phyloP scores from a whole-genome alignment of 2,797 vertebrate genomes.

The Helicolenus hilgendorfi region DNA sequence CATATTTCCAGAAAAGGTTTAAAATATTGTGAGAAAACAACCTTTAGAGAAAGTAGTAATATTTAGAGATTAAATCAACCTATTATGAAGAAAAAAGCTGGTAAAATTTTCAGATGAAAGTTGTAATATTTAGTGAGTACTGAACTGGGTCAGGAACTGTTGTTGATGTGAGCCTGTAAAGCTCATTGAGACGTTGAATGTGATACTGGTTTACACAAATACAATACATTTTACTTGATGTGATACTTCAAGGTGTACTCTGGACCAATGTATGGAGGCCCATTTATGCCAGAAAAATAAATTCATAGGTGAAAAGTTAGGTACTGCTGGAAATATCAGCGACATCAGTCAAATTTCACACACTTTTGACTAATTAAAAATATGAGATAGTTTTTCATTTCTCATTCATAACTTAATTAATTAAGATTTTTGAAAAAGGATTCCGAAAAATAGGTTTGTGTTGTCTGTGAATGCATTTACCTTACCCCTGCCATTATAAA shows the following conservation, averaged over 20 bases:
- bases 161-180: not conserved
- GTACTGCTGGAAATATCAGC: not conserved
- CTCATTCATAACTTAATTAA: not conserved
- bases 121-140: not conserved
- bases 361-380: not conserved
- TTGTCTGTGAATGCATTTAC: not conserved
- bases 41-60: not conserved
- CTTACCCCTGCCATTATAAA: not conserved
- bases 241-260: not conserved
- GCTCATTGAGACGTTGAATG: not conserved
- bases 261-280: not conserved
- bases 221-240: not conserved
- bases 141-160: too few species aligned
- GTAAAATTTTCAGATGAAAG: too few species aligned
- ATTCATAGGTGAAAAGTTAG: not conserved
- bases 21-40: too few species aligned
- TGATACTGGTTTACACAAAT: not conserved
- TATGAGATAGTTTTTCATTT: not conserved
- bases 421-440: not conserved
- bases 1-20: not conserved
- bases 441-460: not conserved
- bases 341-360: not conserved
- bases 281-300: not conserved
- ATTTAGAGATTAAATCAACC: not conserved
- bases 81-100: not conserved